Evolutionary conservation across 2,113 vertebrate species (phyloP).

Genomic region (Coracopsis vasa): DNA sequence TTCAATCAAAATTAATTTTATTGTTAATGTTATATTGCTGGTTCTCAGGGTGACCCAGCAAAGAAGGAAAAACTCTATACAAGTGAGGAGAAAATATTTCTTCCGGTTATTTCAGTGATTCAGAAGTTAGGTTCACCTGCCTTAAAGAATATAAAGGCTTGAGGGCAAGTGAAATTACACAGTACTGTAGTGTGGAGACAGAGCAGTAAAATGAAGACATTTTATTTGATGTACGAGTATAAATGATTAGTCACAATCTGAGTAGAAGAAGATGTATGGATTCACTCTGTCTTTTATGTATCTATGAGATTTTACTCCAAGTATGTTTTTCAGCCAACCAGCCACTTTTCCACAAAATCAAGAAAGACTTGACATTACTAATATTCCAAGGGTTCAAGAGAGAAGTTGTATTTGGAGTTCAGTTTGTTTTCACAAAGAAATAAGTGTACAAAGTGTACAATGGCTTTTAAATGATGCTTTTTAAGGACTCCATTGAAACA

Average conservation of each 20-base stretch:
- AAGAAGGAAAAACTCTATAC: not conserved
- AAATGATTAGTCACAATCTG: constrained; percentile 27
- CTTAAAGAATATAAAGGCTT: not conserved
- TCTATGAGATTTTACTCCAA: not conserved
- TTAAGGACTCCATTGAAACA: not conserved
- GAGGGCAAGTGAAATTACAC: not conserved
- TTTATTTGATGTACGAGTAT: constrained; percentile 7
- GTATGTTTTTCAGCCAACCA: not conserved
- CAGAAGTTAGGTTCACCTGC: not conserved
- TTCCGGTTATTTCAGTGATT: not conserved
- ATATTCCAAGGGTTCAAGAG: not conserved
- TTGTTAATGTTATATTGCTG: not conserved
- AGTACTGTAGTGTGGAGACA: not conserved
- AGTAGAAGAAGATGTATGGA: constrained; percentile 5
- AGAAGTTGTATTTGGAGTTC: not conserved
- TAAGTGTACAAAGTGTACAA: not conserved
- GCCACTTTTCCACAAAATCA: not conserved
- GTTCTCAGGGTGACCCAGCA: not conserved
- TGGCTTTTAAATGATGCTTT: not conserved
- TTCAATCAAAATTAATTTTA: not conserved
- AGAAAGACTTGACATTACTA: not conserved
- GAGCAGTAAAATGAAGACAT: constrained; percentile 3
- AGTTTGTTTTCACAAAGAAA: not conserved
- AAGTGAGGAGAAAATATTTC: not conserved
- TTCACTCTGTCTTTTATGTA: not conserved